These are phyloP conservation scores for Bothrops jararaca DNA, from an alignment of 2,113 vertebrate species.

Conservation along the genomic window DNA sequence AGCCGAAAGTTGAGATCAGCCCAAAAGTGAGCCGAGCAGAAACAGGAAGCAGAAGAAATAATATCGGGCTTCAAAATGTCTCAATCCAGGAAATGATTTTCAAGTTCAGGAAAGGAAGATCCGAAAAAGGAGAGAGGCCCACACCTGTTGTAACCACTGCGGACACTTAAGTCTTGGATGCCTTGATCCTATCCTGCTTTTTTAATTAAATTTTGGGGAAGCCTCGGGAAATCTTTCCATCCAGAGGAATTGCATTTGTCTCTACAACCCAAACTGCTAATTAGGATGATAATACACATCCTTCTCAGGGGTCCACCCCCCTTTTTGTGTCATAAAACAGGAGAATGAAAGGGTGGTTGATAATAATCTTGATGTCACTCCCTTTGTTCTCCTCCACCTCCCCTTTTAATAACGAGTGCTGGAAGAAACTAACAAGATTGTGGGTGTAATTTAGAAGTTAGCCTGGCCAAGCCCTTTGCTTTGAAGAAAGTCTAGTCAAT, in stretches of 20 bases:
- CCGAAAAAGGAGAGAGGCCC: background rate
- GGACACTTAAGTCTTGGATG: background rate
- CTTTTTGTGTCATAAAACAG: background rate
- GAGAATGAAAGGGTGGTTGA: background rate
- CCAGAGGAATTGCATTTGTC: background rate
- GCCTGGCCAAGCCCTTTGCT: background rate
- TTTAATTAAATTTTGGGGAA: constrained; percentile 10
- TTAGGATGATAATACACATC: background rate
- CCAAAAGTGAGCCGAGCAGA: background rate
- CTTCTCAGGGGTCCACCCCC: accelerated
- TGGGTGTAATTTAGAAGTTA: background rate
- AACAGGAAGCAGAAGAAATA: background rate
- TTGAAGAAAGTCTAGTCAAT: background rate
- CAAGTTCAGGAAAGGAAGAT: background rate
- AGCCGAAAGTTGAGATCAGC: background rate
- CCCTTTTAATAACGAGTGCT: constrained; percentile 5
- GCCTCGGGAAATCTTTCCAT: background rate
- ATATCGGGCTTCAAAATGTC: background rate
- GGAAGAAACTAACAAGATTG: background rate
- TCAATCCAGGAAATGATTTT: background rate
- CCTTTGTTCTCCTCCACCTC: background rate
- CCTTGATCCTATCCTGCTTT: background rate
- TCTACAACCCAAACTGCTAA: background rate
- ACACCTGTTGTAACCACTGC: background rate
- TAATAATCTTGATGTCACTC: too few species aligned